phyloP scores from a whole-genome alignment of 1,140 invertebrate genomes.

The Pseudomyrmex dendroicus region DNA sequence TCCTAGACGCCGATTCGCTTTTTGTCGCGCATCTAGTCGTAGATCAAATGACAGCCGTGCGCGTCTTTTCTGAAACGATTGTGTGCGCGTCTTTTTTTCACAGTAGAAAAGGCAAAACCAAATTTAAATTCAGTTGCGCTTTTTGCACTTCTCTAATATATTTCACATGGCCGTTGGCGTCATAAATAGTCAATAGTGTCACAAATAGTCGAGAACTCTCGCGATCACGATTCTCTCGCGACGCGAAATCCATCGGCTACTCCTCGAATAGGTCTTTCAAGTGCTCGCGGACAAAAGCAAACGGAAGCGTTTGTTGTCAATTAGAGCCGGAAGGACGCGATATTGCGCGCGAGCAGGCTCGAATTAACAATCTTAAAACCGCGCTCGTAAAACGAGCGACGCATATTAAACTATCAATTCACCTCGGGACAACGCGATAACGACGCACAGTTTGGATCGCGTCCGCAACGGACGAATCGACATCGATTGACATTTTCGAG shows the following conservation, averaged over 20 bases:
- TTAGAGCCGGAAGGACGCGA: conserved; percentile 17
- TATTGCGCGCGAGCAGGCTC: not conserved
- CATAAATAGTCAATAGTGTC: not conserved
- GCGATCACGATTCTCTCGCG: not conserved
- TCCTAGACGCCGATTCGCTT: no score
- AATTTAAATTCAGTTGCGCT: not conserved
- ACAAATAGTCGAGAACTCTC: not conserved
- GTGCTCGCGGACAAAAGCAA: conserved; percentile 1
- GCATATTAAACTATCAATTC: conserved; percentile 65
- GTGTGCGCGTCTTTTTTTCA: no score
- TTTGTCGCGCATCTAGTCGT: no score
- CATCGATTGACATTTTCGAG: not conserved
- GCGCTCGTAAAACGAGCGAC: conserved; percentile 58
- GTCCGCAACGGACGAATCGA: not conserved
- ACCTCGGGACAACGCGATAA: conserved; percentile 44
- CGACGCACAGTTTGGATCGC: not conserved
- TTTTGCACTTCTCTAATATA: no score
- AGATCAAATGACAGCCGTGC: no score
- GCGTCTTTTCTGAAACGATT: no score
- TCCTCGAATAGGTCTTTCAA: not conserved
- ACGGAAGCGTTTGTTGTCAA: conserved; percentile 48
- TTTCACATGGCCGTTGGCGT: not conserved
- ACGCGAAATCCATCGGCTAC: not conserved
- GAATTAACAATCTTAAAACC: conserved; percentile 46
- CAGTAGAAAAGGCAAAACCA: not conserved